Conservation (phyloP, 2,797 vertebrate species). For the Loriculus beryllinus region DNA sequence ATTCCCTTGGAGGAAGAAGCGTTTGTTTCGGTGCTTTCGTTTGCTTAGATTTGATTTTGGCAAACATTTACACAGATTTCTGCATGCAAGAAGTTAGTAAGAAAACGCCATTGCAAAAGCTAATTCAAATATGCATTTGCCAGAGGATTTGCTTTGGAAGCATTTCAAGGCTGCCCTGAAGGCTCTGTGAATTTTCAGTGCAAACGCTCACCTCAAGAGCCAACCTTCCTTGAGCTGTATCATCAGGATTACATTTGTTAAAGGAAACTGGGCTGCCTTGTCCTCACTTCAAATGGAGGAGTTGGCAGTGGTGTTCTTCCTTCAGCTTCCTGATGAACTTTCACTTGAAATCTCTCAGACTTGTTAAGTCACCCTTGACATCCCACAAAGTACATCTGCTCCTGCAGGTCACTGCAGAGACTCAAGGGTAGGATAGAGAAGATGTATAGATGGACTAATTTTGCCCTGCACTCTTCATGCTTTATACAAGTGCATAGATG, state of each 20-base stretch:
- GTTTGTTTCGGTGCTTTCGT: fast-evolving
- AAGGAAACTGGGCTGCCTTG: not conserved
- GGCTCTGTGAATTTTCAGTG: not conserved
- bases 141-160: not conserved
- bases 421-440: not conserved
- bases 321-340: not conserved
- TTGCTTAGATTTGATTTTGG: not conserved
- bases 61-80: not conserved
- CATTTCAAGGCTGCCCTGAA: not conserved
- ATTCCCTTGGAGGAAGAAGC: not conserved
- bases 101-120: not conserved
- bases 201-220: not conserved
- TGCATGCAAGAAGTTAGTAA: not conserved
- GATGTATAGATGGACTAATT: not conserved
- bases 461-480: not conserved
- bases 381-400: not conserved
- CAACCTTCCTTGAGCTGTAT: not conserved
- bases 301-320: not conserved
- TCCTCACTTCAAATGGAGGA: not conserved
- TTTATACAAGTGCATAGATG: not conserved
- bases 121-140: not conserved
- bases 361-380: not conserved
- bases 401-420: not conserved
- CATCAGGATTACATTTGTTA: not conserved
- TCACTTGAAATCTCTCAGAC: not conserved